phyloP scores from a whole-genome alignment of 2,113 vertebrate genomes.

The Semnornis frantzii region DNA sequence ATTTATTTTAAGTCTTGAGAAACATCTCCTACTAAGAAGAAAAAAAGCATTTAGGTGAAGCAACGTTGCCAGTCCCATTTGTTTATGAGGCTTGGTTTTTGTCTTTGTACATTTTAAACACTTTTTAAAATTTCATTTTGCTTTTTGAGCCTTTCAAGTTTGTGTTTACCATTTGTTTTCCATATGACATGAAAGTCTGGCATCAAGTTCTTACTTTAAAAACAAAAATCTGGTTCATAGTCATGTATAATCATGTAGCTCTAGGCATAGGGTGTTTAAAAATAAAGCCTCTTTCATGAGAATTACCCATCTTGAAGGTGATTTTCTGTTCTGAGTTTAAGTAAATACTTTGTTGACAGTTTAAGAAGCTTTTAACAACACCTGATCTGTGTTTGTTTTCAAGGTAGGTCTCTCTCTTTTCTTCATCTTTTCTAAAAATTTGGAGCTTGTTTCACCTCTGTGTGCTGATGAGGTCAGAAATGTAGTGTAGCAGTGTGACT shows the following conservation, averaged over 20 bases:
- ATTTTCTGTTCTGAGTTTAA: slow-evolving; percentile 19
- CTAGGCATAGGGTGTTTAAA: not conserved
- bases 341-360: slow-evolving; percentile 11
- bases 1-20: slow-evolving; percentile 55
- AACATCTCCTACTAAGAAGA: slow-evolving; percentile 28
- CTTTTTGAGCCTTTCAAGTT: slow-evolving; percentile 24
- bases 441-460: not conserved
- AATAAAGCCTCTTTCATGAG: not conserved
- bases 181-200: slow-evolving; percentile 15
- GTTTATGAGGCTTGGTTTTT: slow-evolving; percentile 17
- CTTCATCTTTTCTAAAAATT: not conserved
- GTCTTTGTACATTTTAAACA: not conserved
- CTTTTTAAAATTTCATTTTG: slow-evolving; percentile 3
- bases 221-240: slow-evolving; percentile 1
- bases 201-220: slow-evolving; percentile 19
- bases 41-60: slow-evolving; percentile 55
- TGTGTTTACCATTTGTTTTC: not conserved
- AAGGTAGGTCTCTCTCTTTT: not conserved
- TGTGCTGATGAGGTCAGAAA: not conserved
- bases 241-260: not conserved
- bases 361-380: slow-evolving; percentile 21
- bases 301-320: not conserved
- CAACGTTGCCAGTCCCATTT: slow-evolving; percentile 20
- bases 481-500: not conserved
- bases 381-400: slow-evolving; percentile 4